A percentile compares a stretch with the other conserved stretches of the same genome.
phyloP scores from a whole-genome alignment of 2,113 vertebrate genomes.

The Zosterops lateralis region DNA sequence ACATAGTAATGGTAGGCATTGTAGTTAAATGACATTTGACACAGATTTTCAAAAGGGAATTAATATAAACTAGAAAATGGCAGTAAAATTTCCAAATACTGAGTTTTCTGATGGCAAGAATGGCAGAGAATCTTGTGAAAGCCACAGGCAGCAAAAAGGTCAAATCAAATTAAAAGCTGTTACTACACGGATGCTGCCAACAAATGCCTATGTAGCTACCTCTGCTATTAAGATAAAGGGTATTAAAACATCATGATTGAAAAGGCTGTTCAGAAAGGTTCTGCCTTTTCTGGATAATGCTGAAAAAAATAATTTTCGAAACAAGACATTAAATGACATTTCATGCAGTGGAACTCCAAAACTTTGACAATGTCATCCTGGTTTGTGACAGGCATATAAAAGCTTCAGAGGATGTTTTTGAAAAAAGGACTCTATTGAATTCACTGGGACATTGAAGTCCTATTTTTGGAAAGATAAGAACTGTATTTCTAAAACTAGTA shows the following conservation, averaged over 20 bases:
- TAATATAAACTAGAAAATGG: background rate
- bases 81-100: background rate
- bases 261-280: background rate
- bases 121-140: background rate
- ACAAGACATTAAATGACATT: background rate
- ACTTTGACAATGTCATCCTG: background rate
- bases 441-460: background rate
- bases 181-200: background rate
- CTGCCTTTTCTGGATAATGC: background rate
- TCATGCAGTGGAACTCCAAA: background rate
- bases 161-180: background rate
- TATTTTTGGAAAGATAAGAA: background rate
- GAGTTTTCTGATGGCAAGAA: background rate
- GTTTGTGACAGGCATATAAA: background rate
- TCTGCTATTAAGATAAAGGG: background rate
- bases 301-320: background rate
- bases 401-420: background rate
- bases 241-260: background rate
- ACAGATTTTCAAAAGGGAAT: background rate
- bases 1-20: background rate
- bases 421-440: background rate
- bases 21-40: background rate
- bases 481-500: background rate
- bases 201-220: background rate
- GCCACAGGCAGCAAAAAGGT: background rate